phyloP scores from a whole-genome alignment of 2,797 vertebrate species.

The Sarcophilus harrisii region DNA sequence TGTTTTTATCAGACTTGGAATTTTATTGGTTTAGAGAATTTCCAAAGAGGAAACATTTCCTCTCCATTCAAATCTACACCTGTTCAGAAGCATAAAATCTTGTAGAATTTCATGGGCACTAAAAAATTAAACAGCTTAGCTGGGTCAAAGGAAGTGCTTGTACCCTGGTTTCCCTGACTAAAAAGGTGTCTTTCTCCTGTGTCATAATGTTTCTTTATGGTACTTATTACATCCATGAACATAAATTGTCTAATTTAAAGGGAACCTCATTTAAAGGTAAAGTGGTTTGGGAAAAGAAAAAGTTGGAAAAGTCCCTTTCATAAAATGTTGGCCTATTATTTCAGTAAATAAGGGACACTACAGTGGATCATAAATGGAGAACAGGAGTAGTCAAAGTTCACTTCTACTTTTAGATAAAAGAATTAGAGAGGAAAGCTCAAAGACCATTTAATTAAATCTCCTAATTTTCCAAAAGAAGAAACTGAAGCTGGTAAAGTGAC shows the following conservation, averaged over 20 bases:
- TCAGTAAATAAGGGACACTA: background rate
- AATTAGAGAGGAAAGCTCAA: conserved; percentile 26
- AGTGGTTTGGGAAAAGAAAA: background rate
- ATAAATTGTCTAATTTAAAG: background rate
- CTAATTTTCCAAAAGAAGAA: background rate
- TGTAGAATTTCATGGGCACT: background rate
- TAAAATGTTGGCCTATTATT: background rate
- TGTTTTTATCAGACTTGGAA: background rate
- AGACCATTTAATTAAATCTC: background rate
- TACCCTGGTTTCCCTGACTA: background rate
- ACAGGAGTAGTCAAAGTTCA: background rate
- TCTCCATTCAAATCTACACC: background rate
- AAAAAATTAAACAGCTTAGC: background rate
- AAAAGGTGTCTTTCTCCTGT: background rate
- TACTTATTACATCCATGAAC: background rate
- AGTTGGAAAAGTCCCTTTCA: background rate
- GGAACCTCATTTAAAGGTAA: background rate
- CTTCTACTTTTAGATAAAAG: conserved; percentile 1
- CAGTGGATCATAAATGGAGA: background rate
- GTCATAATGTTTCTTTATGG: background rate
- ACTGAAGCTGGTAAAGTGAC: background rate
- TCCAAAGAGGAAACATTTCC: background rate
- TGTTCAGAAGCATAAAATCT: background rate
- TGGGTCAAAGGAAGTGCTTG: background rate
- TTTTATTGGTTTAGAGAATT: background rate